Conservation (phyloP, 2,797 vertebrate genomes). For the Rhynchotus rufescens region DNA sequence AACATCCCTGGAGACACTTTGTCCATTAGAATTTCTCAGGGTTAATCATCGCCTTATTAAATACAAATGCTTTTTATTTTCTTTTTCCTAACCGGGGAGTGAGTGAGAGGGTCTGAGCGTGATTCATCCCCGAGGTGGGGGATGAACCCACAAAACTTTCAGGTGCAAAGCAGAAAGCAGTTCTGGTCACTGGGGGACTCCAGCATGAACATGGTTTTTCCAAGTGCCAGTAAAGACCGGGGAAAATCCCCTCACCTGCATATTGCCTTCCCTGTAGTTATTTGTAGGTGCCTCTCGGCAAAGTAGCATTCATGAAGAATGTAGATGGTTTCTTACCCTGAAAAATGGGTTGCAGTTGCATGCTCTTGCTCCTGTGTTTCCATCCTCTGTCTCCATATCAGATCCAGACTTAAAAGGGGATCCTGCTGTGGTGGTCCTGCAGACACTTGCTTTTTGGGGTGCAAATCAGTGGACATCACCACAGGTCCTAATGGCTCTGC, state of each 20-base stretch:
- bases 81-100: neutral
- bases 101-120: neutral
- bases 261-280: neutral
- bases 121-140: conserved; percentile 7
- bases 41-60: neutral
- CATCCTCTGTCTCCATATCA: neutral
- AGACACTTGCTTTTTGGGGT: neutral
- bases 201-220: neutral
- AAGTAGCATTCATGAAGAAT: neutral
- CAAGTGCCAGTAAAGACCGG: neutral
- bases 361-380: neutral
- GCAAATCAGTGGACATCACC: neutral
- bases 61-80: too few species aligned
- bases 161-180: neutral
- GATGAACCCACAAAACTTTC: conserved; percentile 2
- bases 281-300: neutral
- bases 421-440: neutral
- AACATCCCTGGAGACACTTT: neutral
- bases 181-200: neutral
- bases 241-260: conserved; percentile 19
- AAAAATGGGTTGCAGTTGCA: neutral
- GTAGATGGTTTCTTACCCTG: fast-evolving
- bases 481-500: neutral
- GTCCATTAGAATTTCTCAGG: neutral
- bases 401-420: neutral